These are phyloP conservation scores for Gambelia wislizenii DNA, from an alignment of 2,797 vertebrate genomes.

Conservation along the genomic window DNA sequence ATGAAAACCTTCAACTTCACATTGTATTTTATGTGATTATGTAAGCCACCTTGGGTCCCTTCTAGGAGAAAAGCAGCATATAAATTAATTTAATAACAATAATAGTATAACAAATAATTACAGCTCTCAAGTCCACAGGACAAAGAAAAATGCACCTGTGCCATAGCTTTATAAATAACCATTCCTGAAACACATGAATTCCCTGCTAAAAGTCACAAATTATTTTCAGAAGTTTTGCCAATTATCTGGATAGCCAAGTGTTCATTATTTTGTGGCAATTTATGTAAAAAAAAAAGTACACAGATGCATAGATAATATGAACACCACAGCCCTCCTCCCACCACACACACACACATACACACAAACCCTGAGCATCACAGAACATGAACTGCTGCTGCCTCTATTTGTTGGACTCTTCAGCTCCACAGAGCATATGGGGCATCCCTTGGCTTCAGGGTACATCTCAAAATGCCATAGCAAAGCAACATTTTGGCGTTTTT, in stretches of 20 bases:
- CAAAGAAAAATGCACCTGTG: neutral
- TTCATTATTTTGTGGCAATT: neutral
- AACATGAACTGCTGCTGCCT: neutral
- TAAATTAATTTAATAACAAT: neutral
- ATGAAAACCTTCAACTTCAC: too few relatives aligned
- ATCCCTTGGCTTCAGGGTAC: neutral
- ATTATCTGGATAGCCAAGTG: neutral
- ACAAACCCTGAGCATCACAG: neutral
- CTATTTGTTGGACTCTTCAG: conserved; percentile 3
- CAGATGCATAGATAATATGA: neutral
- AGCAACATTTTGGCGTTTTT: neutral
- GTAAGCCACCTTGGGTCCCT: too few relatives aligned
- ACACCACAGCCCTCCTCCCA: neutral
- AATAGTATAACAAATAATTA: neutral
- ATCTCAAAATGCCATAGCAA: neutral
- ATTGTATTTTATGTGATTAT: too few relatives aligned
- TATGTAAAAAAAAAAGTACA: neutral
- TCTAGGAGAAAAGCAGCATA: too few relatives aligned
- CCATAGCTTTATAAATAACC: neutral
- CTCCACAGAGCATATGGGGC: neutral
- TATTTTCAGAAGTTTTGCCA: neutral
- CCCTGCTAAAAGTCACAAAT: neutral
- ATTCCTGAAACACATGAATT: neutral
- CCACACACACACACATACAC: neutral
- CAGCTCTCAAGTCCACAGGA: neutral